Evolutionary conservation across 2,888 invertebrate genomes (phyloP), one percentile per base, ranked within the genome.

Genomic region (Acanthosoma haemorrhoidale): DNA sequence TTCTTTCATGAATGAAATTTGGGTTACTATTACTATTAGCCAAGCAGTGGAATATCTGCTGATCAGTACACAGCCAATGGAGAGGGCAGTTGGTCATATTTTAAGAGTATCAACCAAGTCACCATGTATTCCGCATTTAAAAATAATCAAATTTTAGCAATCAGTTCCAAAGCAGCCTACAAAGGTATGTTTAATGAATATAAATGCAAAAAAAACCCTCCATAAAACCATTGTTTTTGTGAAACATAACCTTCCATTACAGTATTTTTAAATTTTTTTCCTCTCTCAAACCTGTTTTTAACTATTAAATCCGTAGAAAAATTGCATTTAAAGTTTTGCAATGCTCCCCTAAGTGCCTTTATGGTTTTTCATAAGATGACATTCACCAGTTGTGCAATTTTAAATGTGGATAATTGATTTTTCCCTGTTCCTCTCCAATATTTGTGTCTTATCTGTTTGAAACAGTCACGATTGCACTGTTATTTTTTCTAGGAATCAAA

Each of bases 51-150:
- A 15, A 41, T 4, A 64, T 64, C 64, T 38, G 64, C 64, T 64
- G 64, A 41, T 64, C 41, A 39, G 64, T 39, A 38, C 39, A 41
- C 41, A 39, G 64, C 64, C 64, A 64, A 64, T 64, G 64, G 64
- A 64, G 15, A 36, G 31, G 29, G 15, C 9, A 25, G 18, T 39
- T 15, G 21, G 25, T 25, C 5, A 25, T 1, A 2, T 61, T 61
- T 21, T 61, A 34, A 38, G n/a, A 8, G 38, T 61, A n/a, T 21
- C 18, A 18, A 4, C 34, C 5, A 61, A 61, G 61, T 61, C 36
- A 36, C 38, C 15, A 21, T 61, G 34, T 61, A 21, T 34, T 61
- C 16, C 11, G 16, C n/a, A n/a, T 13, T 61, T 38, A 36, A 21
- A 16, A 34, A 61, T 6, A 32, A 59, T 31, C 34, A 32, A 16